Conservation (phyloP, 2,888 invertebrate genomes). For the Leucozona laternaria region DNA sequence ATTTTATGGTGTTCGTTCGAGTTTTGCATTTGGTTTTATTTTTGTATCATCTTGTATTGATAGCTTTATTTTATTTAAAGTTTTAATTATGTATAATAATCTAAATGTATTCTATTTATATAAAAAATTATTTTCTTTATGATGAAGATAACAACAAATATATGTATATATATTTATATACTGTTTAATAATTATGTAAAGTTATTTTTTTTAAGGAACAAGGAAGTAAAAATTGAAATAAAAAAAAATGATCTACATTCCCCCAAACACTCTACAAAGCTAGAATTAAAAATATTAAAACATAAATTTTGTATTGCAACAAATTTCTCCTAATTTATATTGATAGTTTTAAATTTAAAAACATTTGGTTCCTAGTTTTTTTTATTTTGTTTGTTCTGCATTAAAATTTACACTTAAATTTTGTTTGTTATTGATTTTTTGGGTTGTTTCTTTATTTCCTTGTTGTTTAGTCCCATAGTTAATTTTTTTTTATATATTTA, state of each 20-base stretch:
- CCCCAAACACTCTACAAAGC: slow-evolving; percentile 3
- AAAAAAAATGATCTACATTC: slow-evolving; percentile 5
- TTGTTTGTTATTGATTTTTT: not conserved
- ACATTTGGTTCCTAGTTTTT: slow-evolving; percentile 10
- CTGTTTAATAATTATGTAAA: not conserved
- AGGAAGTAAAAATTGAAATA: not conserved
- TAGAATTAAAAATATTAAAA: not conserved
- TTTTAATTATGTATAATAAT: slow-evolving; percentile 19
- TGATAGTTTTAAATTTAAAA: slow-evolving; percentile 8
- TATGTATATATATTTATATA: not conserved
- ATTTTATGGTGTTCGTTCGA: not conserved
- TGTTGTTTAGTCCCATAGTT: slow-evolving; percentile 2
- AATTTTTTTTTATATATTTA: not conserved
- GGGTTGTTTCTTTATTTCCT: not conserved
- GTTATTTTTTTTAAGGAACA: not conserved
- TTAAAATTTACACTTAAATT: not conserved
- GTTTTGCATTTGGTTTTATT: not conserved
- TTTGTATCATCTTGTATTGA: not conserved
- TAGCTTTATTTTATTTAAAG: not conserved
- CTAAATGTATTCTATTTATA: slow-evolving; percentile 4
- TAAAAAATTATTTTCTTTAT: slow-evolving; percentile 14
- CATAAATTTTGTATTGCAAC: not conserved
- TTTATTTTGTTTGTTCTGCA: not conserved
- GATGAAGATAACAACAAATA: slow-evolving; percentile 18
- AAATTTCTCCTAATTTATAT: not conserved